These are phyloP conservation scores for Clinocottus analis DNA, from an alignment of 2,113 vertebrate species.

Conservation along the genomic window DNA sequence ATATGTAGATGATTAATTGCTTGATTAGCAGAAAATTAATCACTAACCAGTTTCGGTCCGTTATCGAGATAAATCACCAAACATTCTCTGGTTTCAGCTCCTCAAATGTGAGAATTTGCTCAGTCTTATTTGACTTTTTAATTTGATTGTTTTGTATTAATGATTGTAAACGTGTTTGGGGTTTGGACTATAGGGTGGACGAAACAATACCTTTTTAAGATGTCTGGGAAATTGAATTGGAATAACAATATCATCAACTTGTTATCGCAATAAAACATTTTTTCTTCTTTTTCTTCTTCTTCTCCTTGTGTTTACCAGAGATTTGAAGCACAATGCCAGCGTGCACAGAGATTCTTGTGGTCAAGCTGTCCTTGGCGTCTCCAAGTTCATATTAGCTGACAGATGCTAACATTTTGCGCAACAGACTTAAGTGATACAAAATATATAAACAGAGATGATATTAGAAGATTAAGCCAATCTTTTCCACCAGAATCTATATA, in stretches of 20 bases:
- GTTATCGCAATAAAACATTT: no score
- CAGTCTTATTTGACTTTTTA: neutral
- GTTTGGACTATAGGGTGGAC: neutral
- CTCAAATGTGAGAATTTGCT: neutral
- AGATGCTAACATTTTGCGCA: neutral
- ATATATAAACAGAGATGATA: no score
- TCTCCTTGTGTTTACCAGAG: no score
- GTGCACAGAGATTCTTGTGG: no score
- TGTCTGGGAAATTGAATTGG: neutral
- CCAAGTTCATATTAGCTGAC: neutral
- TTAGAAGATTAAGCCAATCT: neutral
- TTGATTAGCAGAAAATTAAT: neutral
- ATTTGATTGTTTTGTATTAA: neutral
- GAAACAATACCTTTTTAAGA: neutral
- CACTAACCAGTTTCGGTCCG: neutral
- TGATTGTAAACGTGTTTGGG: neutral
- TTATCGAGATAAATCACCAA: neutral
- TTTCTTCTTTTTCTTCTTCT: no score
- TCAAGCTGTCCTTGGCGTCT: neutral
- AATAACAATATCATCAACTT: no score
- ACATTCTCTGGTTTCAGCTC: neutral
- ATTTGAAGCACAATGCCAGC: no score
- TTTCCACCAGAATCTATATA: neutral
- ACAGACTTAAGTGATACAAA: no score
- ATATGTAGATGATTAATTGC: neutral